Percentiles rank a stretch among this genome's conserved stretches.
Evolutionary conservation across 2,113 vertebrate genomes (phyloP).

Genomic region (Calyptommatus sinebrachiatus): DNA sequence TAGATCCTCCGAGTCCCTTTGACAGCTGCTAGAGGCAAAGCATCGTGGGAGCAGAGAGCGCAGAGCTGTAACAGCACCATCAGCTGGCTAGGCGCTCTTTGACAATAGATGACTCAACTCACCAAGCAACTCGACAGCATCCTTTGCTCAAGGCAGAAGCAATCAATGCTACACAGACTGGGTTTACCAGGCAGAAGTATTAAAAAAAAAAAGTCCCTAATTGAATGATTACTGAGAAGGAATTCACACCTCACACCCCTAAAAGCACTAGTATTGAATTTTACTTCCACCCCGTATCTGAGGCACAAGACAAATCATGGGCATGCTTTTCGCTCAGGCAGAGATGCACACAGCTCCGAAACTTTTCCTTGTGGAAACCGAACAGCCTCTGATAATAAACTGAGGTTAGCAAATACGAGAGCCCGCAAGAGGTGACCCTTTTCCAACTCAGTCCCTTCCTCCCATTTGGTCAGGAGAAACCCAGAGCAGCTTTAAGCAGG

Average conservation of each 20-base stretch:
- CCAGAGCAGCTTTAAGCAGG: not conserved
- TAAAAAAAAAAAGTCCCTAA: slow-evolving; percentile 24
- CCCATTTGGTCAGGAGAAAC: not conserved
- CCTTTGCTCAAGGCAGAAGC: slow-evolving; percentile 83
- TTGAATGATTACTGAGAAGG: slow-evolving; percentile 33
- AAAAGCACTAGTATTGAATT: slow-evolving; percentile 21
- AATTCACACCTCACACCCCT: not conserved
- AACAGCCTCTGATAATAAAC: not conserved
- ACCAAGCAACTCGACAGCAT: slow-evolving; percentile 82
- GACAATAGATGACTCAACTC: slow-evolving; percentile 86
- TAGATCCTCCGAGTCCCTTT: slow-evolving; percentile 58
- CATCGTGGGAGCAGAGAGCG: slow-evolving; percentile 65
- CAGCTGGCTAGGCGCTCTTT: slow-evolving; percentile 75
- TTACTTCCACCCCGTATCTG: slow-evolving; percentile 5
- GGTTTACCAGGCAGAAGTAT: slow-evolving; percentile 67
- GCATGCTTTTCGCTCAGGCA: slow-evolving; percentile 29
- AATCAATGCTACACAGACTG: slow-evolving; percentile 82
- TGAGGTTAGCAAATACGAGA: slow-evolving; percentile 9
- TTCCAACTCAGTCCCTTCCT: too few relatives aligned
- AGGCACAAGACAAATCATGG: not conserved
- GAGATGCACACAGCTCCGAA: not conserved
- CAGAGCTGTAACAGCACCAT: slow-evolving; percentile 64
- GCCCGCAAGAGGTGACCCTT: not conserved
- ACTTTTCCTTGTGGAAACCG: slow-evolving; percentile 33
- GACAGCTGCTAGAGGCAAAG: slow-evolving; percentile 68